Evolutionary conservation across 2,113 vertebrate genomes (phyloP).

Genomic region (Potamarius usumacintae): DNA sequence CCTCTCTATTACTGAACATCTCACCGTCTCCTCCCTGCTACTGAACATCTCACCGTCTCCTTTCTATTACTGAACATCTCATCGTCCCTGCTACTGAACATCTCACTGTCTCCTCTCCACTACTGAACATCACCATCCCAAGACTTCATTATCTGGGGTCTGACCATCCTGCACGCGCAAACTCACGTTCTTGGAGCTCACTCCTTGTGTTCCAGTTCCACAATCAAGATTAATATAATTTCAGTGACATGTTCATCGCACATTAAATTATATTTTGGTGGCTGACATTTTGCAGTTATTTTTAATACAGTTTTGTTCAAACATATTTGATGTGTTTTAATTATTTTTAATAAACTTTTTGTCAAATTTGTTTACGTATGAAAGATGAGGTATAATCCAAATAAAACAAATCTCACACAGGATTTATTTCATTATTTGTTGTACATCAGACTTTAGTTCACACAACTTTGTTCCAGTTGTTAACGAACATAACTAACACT

Average conservation of each 20-base stretch:
- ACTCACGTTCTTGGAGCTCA: no score
- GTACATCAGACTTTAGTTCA: not conserved
- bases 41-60: no score
- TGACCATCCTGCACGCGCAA: not conserved
- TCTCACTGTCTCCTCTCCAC: no score
- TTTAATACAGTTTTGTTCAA: not conserved
- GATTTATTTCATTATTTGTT: not conserved
- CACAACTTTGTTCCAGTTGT: not conserved
- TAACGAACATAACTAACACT: not conserved
- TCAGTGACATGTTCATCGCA: not conserved
- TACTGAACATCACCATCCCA: no score
- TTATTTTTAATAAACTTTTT: not conserved
- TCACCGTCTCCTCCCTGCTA: no score
- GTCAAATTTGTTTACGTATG: not conserved
- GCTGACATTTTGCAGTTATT: not conserved
- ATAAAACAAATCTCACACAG: not conserved
- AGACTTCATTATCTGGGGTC: not conserved
- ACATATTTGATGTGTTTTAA: not conserved
- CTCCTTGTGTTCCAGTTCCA: not conserved
- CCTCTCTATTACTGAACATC: no score
- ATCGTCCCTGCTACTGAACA: no score
- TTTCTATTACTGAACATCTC: no score
- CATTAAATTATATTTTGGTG: not conserved
- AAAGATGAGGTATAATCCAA: not conserved
- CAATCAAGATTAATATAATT: not conserved